A percentile compares a stretch with the other conserved stretches of the same genome.
phyloP scores from a whole-genome alignment of 1,140 invertebrate genomes.

The Megathymus violae region DNA sequence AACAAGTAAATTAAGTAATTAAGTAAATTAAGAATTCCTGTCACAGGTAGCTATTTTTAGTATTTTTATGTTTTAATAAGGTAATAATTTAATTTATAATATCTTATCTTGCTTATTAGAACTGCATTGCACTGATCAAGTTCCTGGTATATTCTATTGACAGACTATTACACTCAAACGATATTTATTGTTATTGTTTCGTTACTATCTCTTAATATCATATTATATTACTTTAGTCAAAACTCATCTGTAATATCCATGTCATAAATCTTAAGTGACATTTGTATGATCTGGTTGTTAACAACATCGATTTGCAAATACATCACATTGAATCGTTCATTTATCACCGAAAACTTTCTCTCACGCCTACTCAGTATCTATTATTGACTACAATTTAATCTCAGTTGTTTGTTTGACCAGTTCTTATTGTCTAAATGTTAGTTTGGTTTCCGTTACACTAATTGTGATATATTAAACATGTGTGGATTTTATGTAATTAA shows the following conservation, averaged over 20 bases:
- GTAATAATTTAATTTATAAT: too few relatives aligned
- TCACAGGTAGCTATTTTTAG: too few relatives aligned
- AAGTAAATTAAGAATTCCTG: too few relatives aligned
- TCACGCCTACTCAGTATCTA: constrained; percentile 27
- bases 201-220: constrained; percentile 5
- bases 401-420: constrained; percentile 26
- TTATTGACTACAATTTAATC: constrained; percentile 40
- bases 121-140: too few relatives aligned
- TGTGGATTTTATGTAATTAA: too few relatives aligned
- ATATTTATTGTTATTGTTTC: constrained; percentile 10
- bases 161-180: not conserved
- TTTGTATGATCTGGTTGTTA: constrained; percentile 49
- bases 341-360: constrained; percentile 53
- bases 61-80: too few relatives aligned
- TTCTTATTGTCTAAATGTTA: constrained; percentile 13
- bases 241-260: constrained; percentile 5
- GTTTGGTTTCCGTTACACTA: too few relatives aligned
- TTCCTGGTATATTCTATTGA: too few relatives aligned
- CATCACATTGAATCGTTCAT: constrained; percentile 48
- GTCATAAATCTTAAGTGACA: constrained; percentile 37
- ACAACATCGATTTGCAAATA: constrained; percentile 44
- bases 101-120: too few relatives aligned
- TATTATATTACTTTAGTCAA: not conserved
- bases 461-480: too few relatives aligned
- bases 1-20: too few relatives aligned